Evolutionary conservation across 1,140 invertebrate genomes (phyloP), one percentile per base, ranked within the genome.

Genomic region (Ptiloglossa arizonensis): DNA sequence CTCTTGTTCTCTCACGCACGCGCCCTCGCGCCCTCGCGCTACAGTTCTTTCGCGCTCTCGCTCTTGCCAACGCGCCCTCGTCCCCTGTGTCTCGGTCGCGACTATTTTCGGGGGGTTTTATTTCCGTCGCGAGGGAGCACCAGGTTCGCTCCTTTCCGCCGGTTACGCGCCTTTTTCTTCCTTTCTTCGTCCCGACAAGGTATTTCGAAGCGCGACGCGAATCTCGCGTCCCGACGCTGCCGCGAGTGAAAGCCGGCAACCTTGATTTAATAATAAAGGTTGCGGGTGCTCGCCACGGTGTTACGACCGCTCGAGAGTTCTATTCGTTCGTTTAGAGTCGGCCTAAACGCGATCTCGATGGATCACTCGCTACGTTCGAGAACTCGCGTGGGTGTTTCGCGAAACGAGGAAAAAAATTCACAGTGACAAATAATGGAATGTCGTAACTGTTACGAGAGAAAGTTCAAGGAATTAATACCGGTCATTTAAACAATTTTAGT

Each of bases 241-340:
- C 67, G 48, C 38, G 62, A 87, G 87, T 87, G 87, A 89, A 89
- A 89, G 87, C 87, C 82, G 80, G 86, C 87, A 89, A 87, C 88
- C 88, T 89, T 89, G 87, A 89, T 89, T 89, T 86, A 87, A 89
- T 88, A 89, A 89, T 88, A 89, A 89, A 89, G 84, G 87, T 88
- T 84, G 81, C 80, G 32, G 66, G 52, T 64, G 52, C 52, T 24
- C 35, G n/a, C 29, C 44, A 4, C 27, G 66, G 52, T 19, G 52
- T 38, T 57, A 66, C 50, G 22, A 54, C 50, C n/a, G 24, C 50
- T 24, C 50, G 5, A 52, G n/a, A 5, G 1, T 1, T 52, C 24
- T 52, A 52, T 1, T 24, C n/a, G 50, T 5, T 1, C 15, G 24
- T 24, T 52, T 11, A n/a, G n/a, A n/a, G n/a, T n/a, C n/a, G n/a